Evolutionary conservation across 1,140 invertebrate genomes (phyloP).

Genomic region (Drosophila serrata): DNA sequence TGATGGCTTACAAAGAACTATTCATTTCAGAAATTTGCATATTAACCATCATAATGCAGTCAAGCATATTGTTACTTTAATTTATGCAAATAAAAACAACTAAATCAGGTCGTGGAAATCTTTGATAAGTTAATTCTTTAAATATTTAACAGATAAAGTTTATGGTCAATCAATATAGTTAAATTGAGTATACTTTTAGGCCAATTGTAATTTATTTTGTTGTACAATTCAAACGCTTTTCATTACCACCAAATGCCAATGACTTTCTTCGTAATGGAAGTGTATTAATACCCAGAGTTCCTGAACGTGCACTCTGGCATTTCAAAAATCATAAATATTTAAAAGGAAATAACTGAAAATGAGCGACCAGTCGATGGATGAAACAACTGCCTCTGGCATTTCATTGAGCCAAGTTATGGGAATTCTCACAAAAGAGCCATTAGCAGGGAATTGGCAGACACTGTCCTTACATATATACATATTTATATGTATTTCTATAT

Average conservation of each 20-base stretch:
- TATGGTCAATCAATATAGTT: too few species aligned
- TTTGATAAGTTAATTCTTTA: neutral
- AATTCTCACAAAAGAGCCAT: constrained; percentile 81
- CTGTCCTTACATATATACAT: constrained; percentile 14
- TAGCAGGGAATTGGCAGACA: constrained; percentile 78
- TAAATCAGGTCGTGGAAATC: neutral
- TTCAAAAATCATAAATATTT: constrained; percentile 81
- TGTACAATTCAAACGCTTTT: neutral
- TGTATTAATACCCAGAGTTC: constrained; percentile 50
- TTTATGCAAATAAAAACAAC: constrained; percentile 8
- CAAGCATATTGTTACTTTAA: neutral
- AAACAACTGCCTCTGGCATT: constrained; percentile 58
- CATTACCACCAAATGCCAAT: neutral
- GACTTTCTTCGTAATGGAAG: constrained; percentile 4
- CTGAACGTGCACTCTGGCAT: constrained; percentile 57
- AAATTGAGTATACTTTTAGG: constrained; percentile 14
- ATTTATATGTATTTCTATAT: neutral
- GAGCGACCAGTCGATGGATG: constrained; percentile 45
- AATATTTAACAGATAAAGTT: neutral
- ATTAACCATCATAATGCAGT: neutral
- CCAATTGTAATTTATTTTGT: neutral
- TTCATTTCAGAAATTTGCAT: constrained; percentile 9
- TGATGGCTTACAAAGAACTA: neutral
- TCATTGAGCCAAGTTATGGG: constrained; percentile 62
- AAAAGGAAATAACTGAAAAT: constrained; percentile 70